Evolutionary conservation across 2,888 invertebrate species (phyloP), one percentile per base, ranked within the genome.

Genomic region (Cheilosia pagana): DNA sequence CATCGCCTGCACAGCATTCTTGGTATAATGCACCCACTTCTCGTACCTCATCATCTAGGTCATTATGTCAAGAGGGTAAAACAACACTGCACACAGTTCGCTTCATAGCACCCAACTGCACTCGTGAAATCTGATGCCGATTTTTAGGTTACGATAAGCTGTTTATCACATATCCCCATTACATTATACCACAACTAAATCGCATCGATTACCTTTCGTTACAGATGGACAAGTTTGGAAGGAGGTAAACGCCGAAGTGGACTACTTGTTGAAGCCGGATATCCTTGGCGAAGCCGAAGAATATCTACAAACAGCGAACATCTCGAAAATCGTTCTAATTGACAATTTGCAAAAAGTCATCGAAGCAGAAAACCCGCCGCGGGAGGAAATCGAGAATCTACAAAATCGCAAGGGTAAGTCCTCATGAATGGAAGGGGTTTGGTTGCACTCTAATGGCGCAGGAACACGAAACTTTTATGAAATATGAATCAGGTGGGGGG

Each of bases 331-430:
- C 65, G 92, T 97, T n/a, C 92, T 96, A 53, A 96, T 97, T 88
- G 94, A 95, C 62, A 95, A 97, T 91, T 91, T 97, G 63, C 96
- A 97, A 91, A 93, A 93, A 88, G 95, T 95, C 59, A 97, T 97
- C 83, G 94, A 96, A 87, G 94, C 94, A 86, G 97, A 97, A 92
- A 97, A 97, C 91, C 96, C 96, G 55, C 93, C 94, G 3, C 92
- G 94, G 16, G 94, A 94, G 76, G 94, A 95, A 88, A 94, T 95
- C 72, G 95, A 95, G 89, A 90, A 93, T 50, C 93, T 96, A 62
- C 94, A 95, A 88, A 95, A 96, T 87, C 93, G 95, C 89, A 93
- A 94, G 93, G 95, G 95, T 95, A 91, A 91, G 93, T 62, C 16
- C 39, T 41, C 35, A 23, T 45, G 35, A 10, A 25, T n/a, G 14